Base-by-base conservation (phyloP, 2,888 invertebrate genomes). In the Branchellion lobata region DNA sequence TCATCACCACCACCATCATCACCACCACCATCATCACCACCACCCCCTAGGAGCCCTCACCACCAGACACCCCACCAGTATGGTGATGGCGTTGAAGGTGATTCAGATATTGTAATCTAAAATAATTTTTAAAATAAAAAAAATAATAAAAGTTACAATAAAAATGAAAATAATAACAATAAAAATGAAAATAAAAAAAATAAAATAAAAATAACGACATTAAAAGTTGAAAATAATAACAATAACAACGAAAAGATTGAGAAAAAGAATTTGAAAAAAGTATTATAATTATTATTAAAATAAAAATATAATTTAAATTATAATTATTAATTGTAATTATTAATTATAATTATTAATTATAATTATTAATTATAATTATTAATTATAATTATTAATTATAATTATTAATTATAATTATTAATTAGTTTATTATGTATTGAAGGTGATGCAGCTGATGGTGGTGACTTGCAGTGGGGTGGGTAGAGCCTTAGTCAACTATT, bases 401-500 rank as follows among this genome's bases (percentile, higher is more conserved):
- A n/a, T n/a, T n/a, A n/a, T n/a, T n/a, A n/a, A n/a, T n/a, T n/a
- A n/a, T n/a, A n/a, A n/a, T n/a, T n/a, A n/a, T n/a, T n/a, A n/a
- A n/a, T n/a, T n/a, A n/a, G n/a, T n/a, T n/a, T n/a, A n/a, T n/a
- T n/a, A n/a, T n/a, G n/a, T n/a, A n/a, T n/a, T n/a, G n/a, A 93
- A 91, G 87, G 92, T 94, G 71, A 89, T 97, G 40, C 95, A 96
- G 87, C 93, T 93, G 88, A 87, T 97, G 81, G 94, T 95, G 1
- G 91, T 91, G 81, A 92, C 93, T 8, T 93, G 92, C 40, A 94
- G 95, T 85, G 90, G 93, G 87, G 92, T 96, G 29, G 97, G 97
- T 0, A 94, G 95, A 85, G 94, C 96, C 0, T 89, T 98, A 34
- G 95, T 97, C n/a, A 96, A 96, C 0, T 97, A 96, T 89, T 98